Base-by-base conservation (phyloP, 2,888 invertebrate genomes). In the Himalopsyche anomala region DNA sequence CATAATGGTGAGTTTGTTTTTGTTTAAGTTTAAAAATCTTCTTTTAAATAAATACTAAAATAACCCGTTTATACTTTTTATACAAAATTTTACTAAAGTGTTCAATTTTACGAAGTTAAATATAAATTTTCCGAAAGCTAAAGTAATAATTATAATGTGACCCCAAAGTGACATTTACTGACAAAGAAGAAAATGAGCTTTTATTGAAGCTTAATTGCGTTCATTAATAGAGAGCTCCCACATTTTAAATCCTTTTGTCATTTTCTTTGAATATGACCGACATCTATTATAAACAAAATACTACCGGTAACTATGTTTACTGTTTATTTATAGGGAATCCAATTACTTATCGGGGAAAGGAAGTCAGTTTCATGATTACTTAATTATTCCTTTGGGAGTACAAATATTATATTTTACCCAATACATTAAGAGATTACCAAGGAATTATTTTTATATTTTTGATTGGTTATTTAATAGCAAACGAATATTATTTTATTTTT, bases 31-130 rank as follows among this genome's bases (percentile, higher is more conserved):
- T 56, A 2, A n/a, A 56, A 17, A 8, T 6, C n/a, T n/a, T 56
- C n/a, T 56, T n/a, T 56, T n/a, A 45, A 40, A 6, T 42, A 42
- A 42, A 9, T 45, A n/a, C 56, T 56, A n/a, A 56, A n/a, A 56
- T 56, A 56, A 56, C 56, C 56, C 56, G 17, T 56, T 56, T n/a
- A 56, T 56, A 19, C n/a, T n/a, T n/a, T 56, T 56, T n/a, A 56
- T 56, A 56, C n/a, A 28, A 62, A 62, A 19, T 19, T 11, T 62
- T 12, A 62, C 51, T 51, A 19, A 56, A 62, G 19, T 19, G 3
- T 51, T 15, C n/a, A 56, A 62, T 4, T 19, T 62, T 12, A 9
- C 5, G 15, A 62, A 62, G 19, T 17, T n/a, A 56, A 19, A 19
- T 28, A 62, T 62, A 62, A 19, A 62, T 62, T 62, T 62, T 62